Evolutionary conservation across 2,113 vertebrate genomes (phyloP).

Genomic region (Otolemur garnettii): DNA sequence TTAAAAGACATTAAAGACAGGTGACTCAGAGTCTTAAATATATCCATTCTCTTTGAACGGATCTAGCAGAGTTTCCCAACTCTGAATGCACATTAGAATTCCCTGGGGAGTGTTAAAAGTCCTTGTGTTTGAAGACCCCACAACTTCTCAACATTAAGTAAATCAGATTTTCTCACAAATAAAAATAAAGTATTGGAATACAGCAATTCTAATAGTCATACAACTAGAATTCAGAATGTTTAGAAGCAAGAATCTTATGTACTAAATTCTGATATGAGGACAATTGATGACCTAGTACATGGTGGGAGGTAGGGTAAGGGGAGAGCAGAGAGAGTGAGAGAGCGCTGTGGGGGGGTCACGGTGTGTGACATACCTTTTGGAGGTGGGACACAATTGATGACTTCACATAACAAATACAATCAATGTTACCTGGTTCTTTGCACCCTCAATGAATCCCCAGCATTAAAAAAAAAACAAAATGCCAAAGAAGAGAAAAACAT

Average conservation of each 20-base stretch:
- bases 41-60: background rate
- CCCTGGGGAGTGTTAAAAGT: background rate
- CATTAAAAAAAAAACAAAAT: too few relatives aligned
- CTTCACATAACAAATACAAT: too few relatives aligned
- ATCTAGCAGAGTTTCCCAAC: background rate
- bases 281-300: too few relatives aligned
- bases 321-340: too few relatives aligned
- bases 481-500: background rate
- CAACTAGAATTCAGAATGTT: constrained; percentile 4
- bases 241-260: too few relatives aligned
- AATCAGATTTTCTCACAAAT: background rate
- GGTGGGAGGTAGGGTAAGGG: too few relatives aligned
- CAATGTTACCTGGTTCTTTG: too few relatives aligned
- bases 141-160: background rate
- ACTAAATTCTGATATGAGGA: too few relatives aligned
- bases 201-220: background rate
- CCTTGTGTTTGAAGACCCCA: background rate
- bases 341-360: too few relatives aligned
- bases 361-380: too few relatives aligned
- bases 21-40: background rate
- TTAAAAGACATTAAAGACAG: background rate
- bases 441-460: too few relatives aligned
- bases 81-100: background rate
- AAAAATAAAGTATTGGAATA: background rate
- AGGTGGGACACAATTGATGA: too few relatives aligned